Evolutionary conservation across 2,797 vertebrate species (phyloP).

Genomic region (Ciconia nigra): DNA sequence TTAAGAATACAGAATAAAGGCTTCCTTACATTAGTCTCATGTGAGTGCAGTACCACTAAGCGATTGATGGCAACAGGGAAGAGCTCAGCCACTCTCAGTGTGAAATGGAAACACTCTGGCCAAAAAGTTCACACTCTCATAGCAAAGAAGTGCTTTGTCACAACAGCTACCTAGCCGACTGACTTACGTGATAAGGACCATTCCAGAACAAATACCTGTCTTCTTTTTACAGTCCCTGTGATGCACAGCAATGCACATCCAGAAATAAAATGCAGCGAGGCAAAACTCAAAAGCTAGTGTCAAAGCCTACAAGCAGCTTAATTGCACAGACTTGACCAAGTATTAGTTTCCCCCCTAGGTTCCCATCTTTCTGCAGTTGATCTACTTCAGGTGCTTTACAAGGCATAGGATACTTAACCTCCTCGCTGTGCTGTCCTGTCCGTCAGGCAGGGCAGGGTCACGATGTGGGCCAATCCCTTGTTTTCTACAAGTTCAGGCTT

Average conservation of each 20-base stretch:
- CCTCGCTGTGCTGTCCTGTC: not conserved
- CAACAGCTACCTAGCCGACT: not conserved
- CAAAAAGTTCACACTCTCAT: not conserved
- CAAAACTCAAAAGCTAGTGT: not conserved
- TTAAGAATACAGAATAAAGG: not conserved
- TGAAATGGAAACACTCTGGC: not conserved
- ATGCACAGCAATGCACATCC: not conserved
- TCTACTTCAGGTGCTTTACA: not conserved
- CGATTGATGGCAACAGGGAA: not conserved
- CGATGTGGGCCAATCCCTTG: not conserved
- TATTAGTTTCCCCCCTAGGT: not conserved
- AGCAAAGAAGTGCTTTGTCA: not conserved
- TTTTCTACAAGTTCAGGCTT: not conserved
- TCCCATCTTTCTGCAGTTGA: not conserved
- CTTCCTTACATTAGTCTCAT: not conserved
- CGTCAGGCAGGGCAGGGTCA: not conserved
- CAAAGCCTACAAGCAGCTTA: not conserved
- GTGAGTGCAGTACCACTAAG: not conserved
- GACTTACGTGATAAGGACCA: too few species aligned
- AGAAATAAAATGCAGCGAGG: not conserved
- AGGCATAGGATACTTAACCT: not conserved
- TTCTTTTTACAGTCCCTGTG: not conserved
- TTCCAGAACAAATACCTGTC: not conserved
- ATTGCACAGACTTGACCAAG: accelerated
- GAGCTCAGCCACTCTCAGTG: not conserved